Evolutionary conservation across 1,140 invertebrate genomes (phyloP), one percentile per base, ranked within the genome.

Genomic region (Dreissena polymorpha): DNA sequence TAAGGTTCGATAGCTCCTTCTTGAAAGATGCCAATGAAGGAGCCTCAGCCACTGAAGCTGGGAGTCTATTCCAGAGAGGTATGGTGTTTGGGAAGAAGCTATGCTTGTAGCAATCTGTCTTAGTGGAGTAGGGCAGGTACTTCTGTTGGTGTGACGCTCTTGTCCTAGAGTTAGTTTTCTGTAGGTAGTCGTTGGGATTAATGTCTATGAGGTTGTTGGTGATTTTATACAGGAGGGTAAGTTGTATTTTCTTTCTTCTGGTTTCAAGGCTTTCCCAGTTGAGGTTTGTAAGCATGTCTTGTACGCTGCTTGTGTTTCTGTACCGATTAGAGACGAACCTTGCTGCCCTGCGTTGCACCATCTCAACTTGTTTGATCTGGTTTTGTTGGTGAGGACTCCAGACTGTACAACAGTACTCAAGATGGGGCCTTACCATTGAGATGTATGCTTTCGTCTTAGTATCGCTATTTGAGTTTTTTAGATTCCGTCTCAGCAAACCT

Each of bases 151-250:
- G 13, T 49, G 29, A 0, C 18, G 25, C 29, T 29, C 39, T 29
- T n/a, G 13, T 50, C 29, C 51, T 70, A 5, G 39, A 39, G 39
- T 2, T 39, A 39, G 25, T 39, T 7, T 50, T 10, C 5, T 6
- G 14, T 39, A 70, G 0, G 0, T 29, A 13, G 68, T 29, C 0
- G 67, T 0, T 39, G 16, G 25, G 1, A n/a, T n/a, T n/a, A n/a
- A 80, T 80, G 50, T 70, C 68, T 10, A 80, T 50, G 3, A 80
- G 67, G 51, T 80, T 3, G 39, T 70, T 70, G 6, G 69, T 55
- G 21, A 80, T 55, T 29, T 80, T 70, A 55, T 57, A 70, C 16
- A 80, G 55, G 39, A 69, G 16, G 3, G 18, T 69, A 3, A 64
- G 23, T n/a, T 78, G 55, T 18, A 53, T 10, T 69, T 78, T 78